phyloP scores from a whole-genome alignment of 2,113 vertebrate genomes.

The Myocastor coypus region DNA sequence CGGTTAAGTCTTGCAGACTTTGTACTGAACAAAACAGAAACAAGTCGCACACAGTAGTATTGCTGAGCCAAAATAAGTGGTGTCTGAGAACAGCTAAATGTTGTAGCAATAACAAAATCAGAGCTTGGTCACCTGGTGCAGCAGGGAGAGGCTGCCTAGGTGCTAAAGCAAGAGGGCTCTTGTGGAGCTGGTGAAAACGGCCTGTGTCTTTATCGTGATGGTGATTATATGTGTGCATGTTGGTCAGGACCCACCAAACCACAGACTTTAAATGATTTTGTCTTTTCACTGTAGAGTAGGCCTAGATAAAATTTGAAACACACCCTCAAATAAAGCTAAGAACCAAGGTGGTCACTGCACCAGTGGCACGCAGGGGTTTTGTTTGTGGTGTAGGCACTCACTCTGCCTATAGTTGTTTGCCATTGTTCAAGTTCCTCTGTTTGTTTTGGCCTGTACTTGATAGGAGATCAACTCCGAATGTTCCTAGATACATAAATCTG shows the following conservation, averaged over 20 bases:
- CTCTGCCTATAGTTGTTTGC: not conserved
- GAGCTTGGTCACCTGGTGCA: not conserved
- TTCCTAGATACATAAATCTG: not conserved
- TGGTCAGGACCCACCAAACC: not conserved
- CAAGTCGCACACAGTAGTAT: not conserved
- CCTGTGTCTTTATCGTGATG: not conserved
- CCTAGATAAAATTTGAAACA: slow-evolving; percentile 1
- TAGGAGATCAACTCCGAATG: not conserved
- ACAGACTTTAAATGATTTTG: not conserved
- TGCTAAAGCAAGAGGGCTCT: not conserved
- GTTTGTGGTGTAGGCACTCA: not conserved
- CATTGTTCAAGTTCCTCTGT: not conserved
- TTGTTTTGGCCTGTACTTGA: not conserved
- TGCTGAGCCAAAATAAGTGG: not conserved
- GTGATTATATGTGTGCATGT: not conserved
- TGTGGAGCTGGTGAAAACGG: not conserved
- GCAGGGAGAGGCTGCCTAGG: not conserved
- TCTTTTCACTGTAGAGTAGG: not conserved
- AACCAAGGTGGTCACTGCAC: not conserved
- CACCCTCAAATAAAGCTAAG: not conserved
- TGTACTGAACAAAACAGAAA: not conserved
- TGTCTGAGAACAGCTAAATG: not conserved
- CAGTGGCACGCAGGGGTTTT: not conserved
- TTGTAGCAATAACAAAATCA: not conserved
- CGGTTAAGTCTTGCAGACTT: not conserved